These are phyloP conservation scores for Plectrocnemia conspersa DNA, from an alignment of 1,140 invertebrate species.

Conservation along the genomic window DNA sequence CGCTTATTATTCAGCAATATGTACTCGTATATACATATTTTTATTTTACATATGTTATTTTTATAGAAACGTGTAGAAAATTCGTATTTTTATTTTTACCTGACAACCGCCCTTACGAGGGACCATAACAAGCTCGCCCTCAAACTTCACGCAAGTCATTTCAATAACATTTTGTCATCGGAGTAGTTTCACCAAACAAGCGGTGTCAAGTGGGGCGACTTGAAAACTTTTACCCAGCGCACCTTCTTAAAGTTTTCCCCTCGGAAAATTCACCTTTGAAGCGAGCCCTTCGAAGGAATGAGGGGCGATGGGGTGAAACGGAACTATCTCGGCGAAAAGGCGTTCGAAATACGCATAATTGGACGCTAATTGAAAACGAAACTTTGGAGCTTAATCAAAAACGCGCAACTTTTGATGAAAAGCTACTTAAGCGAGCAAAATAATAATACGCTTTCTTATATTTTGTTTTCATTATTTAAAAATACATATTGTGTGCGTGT, in stretches of 20 bases:
- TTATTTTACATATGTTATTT: too few relatives aligned
- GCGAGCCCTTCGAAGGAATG: background rate
- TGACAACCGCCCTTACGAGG: too few relatives aligned
- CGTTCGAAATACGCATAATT: conserved; percentile 16
- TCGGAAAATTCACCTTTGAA: background rate
- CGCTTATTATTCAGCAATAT: too few relatives aligned
- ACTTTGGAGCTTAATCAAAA: conserved; percentile 16
- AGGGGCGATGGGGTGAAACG: conserved; percentile 7
- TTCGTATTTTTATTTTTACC: too few relatives aligned
- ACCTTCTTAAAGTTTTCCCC: background rate
- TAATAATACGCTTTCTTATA: too few relatives aligned
- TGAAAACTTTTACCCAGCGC: conserved; percentile 9
- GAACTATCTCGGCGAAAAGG: conserved; percentile 11
- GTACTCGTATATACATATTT: too few relatives aligned
- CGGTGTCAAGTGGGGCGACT: conserved; percentile 18
- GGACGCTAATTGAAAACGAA: conserved; percentile 19
- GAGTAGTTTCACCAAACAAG: conserved; percentile 22
- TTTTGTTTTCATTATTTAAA: too few relatives aligned
- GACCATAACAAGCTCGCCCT: conserved; percentile 5
- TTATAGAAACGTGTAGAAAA: too few relatives aligned
- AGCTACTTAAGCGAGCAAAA: too few relatives aligned
- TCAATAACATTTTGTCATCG: conserved; percentile 25
- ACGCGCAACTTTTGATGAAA: too few relatives aligned
- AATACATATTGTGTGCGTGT: too few relatives aligned
- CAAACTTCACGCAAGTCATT: conserved; percentile 21